Percentiles rank a stretch among this genome's conserved stretches.
phyloP scores from a whole-genome alignment of 2,797 vertebrate species.

The Lacerta bilineata region DNA sequence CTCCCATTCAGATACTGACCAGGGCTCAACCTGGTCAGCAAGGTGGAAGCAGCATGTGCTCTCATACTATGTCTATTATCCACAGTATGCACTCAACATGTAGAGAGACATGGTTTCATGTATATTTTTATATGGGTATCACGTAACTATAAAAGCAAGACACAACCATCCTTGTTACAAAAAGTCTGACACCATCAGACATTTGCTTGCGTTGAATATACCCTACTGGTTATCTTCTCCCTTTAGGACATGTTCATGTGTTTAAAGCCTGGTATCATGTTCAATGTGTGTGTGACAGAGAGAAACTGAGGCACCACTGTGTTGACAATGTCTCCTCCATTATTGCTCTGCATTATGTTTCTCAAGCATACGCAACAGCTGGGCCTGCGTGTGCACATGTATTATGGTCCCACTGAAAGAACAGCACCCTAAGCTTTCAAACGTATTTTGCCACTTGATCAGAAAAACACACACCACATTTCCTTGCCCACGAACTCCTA shows the following conservation, averaged over 20 bases:
- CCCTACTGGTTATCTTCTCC: not conserved
- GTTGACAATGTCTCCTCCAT: not conserved
- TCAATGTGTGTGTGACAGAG: not conserved
- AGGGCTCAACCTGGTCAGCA: not conserved
- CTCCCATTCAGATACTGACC: not conserved
- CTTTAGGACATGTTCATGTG: not conserved
- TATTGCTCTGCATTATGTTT: not conserved
- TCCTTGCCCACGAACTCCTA: not conserved
- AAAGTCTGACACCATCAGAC: not conserved
- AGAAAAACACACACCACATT: not conserved
- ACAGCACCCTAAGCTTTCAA: not conserved
- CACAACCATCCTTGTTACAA: not conserved
- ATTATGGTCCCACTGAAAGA: not conserved
- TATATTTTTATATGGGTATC: not conserved
- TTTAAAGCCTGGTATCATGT: not conserved
- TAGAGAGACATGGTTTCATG: not conserved
- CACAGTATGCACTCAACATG: not conserved
- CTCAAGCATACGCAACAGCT: not conserved
- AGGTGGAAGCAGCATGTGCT: not conserved
- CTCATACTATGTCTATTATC: not conserved
- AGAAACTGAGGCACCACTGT: not conserved
- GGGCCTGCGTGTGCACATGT: not conserved
- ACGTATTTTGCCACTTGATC: not conserved
- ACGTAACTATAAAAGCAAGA: not conserved
- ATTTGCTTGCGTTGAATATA: not conserved